Evolutionary conservation across 2,888 invertebrate species (phyloP).

Genomic region (Eupithecia inturbata): DNA sequence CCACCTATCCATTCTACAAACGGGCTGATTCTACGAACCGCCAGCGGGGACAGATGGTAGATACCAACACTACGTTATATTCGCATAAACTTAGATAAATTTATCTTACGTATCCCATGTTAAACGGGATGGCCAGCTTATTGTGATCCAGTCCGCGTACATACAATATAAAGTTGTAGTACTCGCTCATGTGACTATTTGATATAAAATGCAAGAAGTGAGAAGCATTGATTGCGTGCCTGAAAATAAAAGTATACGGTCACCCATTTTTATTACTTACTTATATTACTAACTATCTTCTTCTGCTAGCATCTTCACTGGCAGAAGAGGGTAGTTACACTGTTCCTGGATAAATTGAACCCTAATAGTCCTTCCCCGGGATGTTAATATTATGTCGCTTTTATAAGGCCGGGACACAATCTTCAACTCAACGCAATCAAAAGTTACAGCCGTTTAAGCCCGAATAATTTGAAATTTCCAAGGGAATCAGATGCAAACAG

Average conservation of each 20-base stretch:
- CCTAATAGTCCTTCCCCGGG: background rate
- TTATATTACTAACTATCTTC: background rate
- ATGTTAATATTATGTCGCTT: background rate
- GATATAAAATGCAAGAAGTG: conserved; percentile 58
- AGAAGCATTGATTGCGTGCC: conserved; percentile 60
- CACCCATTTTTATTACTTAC: background rate
- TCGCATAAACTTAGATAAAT: background rate
- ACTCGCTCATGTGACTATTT: conserved; percentile 40
- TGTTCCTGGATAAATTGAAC: background rate
- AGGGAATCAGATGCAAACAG: too few species aligned
- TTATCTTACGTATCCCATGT: conserved; percentile 59
- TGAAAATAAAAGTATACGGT: conserved; percentile 37
- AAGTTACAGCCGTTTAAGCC: too few species aligned
- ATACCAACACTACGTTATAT: background rate
- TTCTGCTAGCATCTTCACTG: background rate
- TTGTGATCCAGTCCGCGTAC: conserved; percentile 26
- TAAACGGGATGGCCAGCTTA: conserved; percentile 39
- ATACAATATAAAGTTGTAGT: conserved; percentile 41
- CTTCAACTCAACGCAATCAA: too few species aligned
- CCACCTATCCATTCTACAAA: too few species aligned
- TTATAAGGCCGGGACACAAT: too few species aligned
- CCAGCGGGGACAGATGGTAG: background rate
- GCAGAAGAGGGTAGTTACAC: background rate
- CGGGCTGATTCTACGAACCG: too few species aligned
- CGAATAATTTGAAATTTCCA: too few species aligned